A percentile compares a stretch with the other conserved stretches of the same genome.
Conservation (phyloP, 1,140 invertebrate genomes). For the Diorhabda carinulata region DNA sequence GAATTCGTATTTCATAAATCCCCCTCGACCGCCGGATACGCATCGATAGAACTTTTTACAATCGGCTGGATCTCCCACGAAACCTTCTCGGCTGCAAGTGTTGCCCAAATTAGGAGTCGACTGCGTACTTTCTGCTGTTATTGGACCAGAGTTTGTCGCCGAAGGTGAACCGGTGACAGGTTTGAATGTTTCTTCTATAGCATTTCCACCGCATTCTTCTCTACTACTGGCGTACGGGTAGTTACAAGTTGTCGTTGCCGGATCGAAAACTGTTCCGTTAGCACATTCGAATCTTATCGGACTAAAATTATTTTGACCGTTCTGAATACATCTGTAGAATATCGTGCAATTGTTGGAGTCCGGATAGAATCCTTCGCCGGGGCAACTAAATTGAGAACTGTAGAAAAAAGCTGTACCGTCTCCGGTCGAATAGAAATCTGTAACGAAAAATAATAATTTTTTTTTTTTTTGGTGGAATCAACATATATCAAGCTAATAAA, state of each 20-base stretch:
- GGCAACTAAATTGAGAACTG: conserved; percentile 22
- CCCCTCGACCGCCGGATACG: conserved; percentile 49
- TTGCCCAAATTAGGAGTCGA: conserved; percentile 15
- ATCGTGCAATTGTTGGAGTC: conserved; percentile 37
- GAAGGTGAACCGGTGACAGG: conserved; percentile 8
- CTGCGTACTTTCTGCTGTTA: conserved; percentile 5
- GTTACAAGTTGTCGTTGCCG: conserved; percentile 61
- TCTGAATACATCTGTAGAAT: conserved; percentile 39
- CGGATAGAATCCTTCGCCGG: conserved; percentile 39
- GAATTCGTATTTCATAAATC: conserved; percentile 56
- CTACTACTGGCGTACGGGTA: conserved; percentile 56
- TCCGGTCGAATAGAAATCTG: no score
- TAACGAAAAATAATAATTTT: no score
- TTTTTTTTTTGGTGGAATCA: no score
- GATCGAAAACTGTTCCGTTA: conserved; percentile 67
- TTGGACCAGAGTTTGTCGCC: neutral
- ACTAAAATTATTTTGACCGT: conserved; percentile 29
- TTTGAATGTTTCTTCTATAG: conserved; percentile 25
- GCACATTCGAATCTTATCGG: conserved; percentile 64
- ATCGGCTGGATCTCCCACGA: conserved; percentile 54
- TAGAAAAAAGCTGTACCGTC: neutral
- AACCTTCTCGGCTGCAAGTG: conserved; percentile 54
- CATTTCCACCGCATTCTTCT: conserved; percentile 47
- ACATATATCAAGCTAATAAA: no score
- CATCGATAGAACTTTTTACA: conserved; percentile 63